Evolutionary conservation across 1,140 invertebrate genomes (phyloP), one percentile per base, ranked within the genome.

Genomic region (Harlomillsia oculata): DNA sequence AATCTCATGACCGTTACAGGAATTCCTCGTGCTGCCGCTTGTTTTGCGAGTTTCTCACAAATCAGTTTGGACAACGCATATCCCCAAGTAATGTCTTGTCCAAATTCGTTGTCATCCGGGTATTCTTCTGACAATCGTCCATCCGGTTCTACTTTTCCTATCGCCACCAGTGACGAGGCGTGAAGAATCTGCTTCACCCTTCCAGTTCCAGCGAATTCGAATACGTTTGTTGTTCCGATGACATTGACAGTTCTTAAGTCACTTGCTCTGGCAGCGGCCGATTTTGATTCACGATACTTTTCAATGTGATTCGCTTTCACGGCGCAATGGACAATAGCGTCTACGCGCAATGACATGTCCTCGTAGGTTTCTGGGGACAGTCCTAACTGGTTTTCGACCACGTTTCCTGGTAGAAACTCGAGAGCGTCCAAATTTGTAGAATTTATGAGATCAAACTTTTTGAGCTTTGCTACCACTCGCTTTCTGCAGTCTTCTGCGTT

Each of bases 231-330:
- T 1, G 40, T 49, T 16, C 59, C 53, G 14, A 32, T 20, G 28
- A 60, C 53, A 34, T 60, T 60, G 9, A 49, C 32, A 2, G 30
- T 37, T 3, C 58, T 43, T 8, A 53, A 20, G 18, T 49, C 45
- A 14, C 5, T 40, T n/a, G 6, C 14, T 23, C 28, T 36, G 5
- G 40, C 28, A n/a, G 50, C 41, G 1, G 25, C 14, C 26, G 3
- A 5, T 34, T 34, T 32, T 3, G 8, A 5, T 13, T 5, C 28
- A 18, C 34, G 18, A 13, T 60, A 60, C 2, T 28, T 25, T 26
- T 60, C 58, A 14, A 55, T 6, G 32, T 55, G 53, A 18, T 48
- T 55, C 1, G 46, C 45, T 41, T 60, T 60, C 8, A 55, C 51
- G 1, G 58, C 51, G 20, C 26, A 55, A 18, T 60, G 43, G 11